These are phyloP conservation scores for Latheticus oryzae DNA, from an alignment of 2,888 invertebrate species.

Conservation along the genomic window DNA sequence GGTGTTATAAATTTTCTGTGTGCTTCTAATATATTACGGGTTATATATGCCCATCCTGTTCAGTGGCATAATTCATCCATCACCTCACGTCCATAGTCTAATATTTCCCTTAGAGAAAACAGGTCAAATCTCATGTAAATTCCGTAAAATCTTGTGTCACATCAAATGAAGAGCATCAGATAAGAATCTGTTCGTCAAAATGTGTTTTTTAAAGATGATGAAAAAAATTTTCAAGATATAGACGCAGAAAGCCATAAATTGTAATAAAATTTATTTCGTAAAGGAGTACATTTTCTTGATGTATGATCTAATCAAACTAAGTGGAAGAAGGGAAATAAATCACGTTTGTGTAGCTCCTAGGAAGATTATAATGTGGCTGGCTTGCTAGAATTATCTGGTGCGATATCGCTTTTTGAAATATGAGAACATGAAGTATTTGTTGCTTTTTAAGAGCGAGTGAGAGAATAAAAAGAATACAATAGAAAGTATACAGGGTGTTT, in stretches of 20 bases:
- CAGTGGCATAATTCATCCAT: slow-evolving; percentile 16
- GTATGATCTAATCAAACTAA: slow-evolving; percentile 29
- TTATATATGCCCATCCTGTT: not conserved
- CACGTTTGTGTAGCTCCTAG: slow-evolving; percentile 6
- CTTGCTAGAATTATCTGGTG: too few relatives aligned
- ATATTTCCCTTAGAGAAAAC: slow-evolving; percentile 22
- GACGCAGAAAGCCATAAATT: slow-evolving; percentile 28
- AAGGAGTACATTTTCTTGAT: slow-evolving; percentile 28
- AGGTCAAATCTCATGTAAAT: slow-evolving; percentile 24
- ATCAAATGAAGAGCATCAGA: slow-evolving; percentile 24
- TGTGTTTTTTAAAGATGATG: slow-evolving; percentile 12
- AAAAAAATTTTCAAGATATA: slow-evolving; percentile 9
- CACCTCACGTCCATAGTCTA: slow-evolving; percentile 9
- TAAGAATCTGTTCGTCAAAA: slow-evolving; percentile 24
- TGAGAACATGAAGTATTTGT: too few relatives aligned
- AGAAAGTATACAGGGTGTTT: too few relatives aligned
- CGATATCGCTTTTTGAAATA: too few relatives aligned
- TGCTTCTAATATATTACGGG: not conserved
- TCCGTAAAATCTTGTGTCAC: slow-evolving; percentile 25
- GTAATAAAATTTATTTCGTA: slow-evolving; percentile 26
- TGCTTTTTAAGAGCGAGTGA: too few relatives aligned
- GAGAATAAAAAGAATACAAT: too few relatives aligned
- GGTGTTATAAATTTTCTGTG: too few relatives aligned
- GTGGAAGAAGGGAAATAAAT: slow-evolving; percentile 20
- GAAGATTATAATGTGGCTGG: too few relatives aligned